Evolutionary conservation across 2,797 vertebrate genomes (phyloP).

Genomic region (Cirrhinus mrigala): DNA sequence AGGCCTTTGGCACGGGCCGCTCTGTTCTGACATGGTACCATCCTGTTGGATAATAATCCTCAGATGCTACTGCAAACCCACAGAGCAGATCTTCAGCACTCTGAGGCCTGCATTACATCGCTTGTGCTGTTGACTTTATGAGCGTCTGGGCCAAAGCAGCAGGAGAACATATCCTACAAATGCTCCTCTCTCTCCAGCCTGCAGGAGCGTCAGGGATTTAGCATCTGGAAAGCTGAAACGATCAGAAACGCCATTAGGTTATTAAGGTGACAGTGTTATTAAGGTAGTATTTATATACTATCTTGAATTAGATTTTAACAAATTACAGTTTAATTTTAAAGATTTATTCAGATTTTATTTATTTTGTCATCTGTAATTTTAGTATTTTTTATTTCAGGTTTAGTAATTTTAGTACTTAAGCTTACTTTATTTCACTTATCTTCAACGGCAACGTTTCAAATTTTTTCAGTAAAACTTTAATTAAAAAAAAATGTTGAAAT

Average conservation of each 20-base stretch:
- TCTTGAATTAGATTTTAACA: too few relatives aligned
- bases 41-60: constrained; percentile 58
- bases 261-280: background rate
- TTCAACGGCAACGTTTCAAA: background rate
- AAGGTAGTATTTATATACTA: too few relatives aligned
- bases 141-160: constrained; percentile 2
- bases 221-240: background rate
- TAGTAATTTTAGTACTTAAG: background rate
- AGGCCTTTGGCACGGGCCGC: constrained; percentile 34
- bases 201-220: background rate
- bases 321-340: too few relatives aligned
- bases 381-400: background rate
- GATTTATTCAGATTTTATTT: too few relatives aligned
- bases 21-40: constrained; percentile 55
- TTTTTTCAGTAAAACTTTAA: background rate
- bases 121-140: constrained; percentile 37
- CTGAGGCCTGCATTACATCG: constrained; percentile 1
- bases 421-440: background rate
- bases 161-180: background rate
- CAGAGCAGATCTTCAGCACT: constrained; percentile 30
- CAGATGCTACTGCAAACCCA: constrained; percentile 48
- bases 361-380: too few relatives aligned
- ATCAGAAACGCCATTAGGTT: background rate
- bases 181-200: background rate
- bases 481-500: too few relatives aligned